Evolutionary conservation across 2,113 vertebrate species (phyloP).

Genomic region (Atlantisia rogersi): DNA sequence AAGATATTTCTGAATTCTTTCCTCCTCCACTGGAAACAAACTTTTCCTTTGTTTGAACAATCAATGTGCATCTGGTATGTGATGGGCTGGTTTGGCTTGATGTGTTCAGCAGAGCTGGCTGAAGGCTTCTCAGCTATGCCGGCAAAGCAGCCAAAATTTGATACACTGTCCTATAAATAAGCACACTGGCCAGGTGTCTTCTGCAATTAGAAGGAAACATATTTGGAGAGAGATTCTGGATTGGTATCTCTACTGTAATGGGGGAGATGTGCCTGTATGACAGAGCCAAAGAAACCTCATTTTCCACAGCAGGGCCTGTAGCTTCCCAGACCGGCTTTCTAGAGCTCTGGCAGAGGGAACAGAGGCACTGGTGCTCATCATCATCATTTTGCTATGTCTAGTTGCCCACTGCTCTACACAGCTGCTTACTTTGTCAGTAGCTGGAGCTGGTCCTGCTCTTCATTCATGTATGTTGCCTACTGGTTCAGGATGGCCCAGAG

Average conservation of each 20-base stretch:
- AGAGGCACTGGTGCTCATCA: not conserved
- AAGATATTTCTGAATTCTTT: slow-evolving; percentile 28
- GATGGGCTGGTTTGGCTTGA: not conserved
- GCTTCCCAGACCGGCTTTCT: not conserved
- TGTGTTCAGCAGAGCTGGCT: not conserved
- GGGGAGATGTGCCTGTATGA: not conserved
- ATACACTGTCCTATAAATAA: not conserved
- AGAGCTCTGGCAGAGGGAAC: not conserved
- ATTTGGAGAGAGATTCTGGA: not conserved
- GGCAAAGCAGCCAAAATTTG: not conserved
- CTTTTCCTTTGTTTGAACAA: slow-evolving; percentile 37
- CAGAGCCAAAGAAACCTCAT: not conserved
- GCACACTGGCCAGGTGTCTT: not conserved
- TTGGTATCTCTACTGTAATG: not conserved
- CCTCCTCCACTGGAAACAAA: not conserved
- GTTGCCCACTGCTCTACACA: not conserved
- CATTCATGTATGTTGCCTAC: not conserved
- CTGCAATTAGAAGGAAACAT: not conserved
- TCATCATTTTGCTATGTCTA: not conserved
- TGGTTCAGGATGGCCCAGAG: not conserved
- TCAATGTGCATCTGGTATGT: slow-evolving; percentile 34
- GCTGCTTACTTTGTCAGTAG: not conserved
- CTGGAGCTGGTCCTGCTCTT: not conserved
- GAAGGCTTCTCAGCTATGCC: not conserved
- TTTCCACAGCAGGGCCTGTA: not conserved